Evolutionary conservation across 1,140 invertebrate species (phyloP).

Genomic region (Onthophagus taurus): DNA sequence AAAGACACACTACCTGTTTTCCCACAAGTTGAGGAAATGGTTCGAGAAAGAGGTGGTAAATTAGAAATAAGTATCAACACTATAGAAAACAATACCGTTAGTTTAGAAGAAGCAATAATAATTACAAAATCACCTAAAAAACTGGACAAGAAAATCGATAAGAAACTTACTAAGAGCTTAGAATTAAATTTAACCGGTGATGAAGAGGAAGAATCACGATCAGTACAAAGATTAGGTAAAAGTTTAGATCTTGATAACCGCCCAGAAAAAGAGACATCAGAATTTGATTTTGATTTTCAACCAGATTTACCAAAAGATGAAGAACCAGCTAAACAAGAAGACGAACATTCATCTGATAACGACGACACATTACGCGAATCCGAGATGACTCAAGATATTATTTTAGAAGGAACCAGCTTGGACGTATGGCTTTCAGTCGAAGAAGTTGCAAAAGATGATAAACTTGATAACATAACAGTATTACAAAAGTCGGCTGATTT

Average conservation of each 20-base stretch:
- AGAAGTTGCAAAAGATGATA: conserved; percentile 22
- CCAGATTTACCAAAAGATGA: conserved; percentile 38
- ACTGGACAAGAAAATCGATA: conserved; percentile 51
- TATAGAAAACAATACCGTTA: conserved; percentile 31
- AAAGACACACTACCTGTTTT: conserved; percentile 56
- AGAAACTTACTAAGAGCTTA: conserved; percentile 57
- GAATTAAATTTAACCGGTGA: conserved; percentile 39
- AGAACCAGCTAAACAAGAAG: conserved; percentile 17
- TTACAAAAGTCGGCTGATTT: conserved; percentile 37
- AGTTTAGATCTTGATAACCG: conserved; percentile 34
- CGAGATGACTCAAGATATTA: conserved; percentile 28
- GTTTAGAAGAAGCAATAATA: conserved; percentile 40
- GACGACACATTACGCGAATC: conserved; percentile 14
- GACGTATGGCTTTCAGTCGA: conserved; percentile 39
- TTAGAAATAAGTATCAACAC: conserved; percentile 38
- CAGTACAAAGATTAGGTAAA: conserved; percentile 32
- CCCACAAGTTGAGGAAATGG: conserved; percentile 54
- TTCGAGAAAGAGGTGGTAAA: conserved; percentile 34
- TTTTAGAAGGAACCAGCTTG: conserved; percentile 39
- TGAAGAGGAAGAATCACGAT: conserved; percentile 18
- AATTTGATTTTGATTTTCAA: conserved; percentile 49
- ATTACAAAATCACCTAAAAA: conserved; percentile 61
- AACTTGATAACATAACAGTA: conserved; percentile 35
- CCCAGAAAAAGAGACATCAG: conserved; percentile 23
- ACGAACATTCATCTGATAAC: conserved; percentile 11